Evolutionary conservation across 2,797 vertebrate species (phyloP).

Genomic region (Masticophis lateralis): DNA sequence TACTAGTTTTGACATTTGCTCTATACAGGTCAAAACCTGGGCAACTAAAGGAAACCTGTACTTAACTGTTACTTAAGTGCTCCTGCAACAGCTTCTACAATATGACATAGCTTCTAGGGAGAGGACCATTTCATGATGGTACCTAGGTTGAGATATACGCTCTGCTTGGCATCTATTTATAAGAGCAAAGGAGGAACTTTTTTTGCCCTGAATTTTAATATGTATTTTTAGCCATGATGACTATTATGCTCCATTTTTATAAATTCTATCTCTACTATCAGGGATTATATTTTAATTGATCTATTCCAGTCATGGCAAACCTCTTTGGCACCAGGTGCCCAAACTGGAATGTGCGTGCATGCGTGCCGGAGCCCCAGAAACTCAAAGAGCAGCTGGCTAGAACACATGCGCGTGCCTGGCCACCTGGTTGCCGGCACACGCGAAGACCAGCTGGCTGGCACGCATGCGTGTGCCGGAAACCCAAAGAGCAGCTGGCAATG

Average conservation of each 20-base stretch:
- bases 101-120: not conserved
- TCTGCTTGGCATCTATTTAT: not conserved
- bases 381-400: too few relatives aligned
- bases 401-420: too few relatives aligned
- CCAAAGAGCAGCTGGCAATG: too few relatives aligned
- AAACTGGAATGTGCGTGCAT: too few relatives aligned
- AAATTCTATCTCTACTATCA: not conserved
- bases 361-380: too few relatives aligned
- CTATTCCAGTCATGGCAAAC: not conserved
- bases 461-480: too few relatives aligned
- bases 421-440: too few relatives aligned
- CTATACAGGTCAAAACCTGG: not conserved
- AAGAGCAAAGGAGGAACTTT: not conserved
- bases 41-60: not conserved
- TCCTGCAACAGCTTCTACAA: not conserved
- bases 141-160: too few relatives aligned
- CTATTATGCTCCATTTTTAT: not conserved
- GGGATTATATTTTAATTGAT: not conserved
- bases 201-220: not conserved
- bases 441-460: too few relatives aligned
- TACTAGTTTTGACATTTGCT: not conserved
- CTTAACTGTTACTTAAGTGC: not conserved
- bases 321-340: too few relatives aligned
- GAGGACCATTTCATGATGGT: too few relatives aligned
- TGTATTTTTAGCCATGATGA: not conserved